phyloP scores from a whole-genome alignment of 2,113 vertebrate species.

The Prolemur simus region DNA sequence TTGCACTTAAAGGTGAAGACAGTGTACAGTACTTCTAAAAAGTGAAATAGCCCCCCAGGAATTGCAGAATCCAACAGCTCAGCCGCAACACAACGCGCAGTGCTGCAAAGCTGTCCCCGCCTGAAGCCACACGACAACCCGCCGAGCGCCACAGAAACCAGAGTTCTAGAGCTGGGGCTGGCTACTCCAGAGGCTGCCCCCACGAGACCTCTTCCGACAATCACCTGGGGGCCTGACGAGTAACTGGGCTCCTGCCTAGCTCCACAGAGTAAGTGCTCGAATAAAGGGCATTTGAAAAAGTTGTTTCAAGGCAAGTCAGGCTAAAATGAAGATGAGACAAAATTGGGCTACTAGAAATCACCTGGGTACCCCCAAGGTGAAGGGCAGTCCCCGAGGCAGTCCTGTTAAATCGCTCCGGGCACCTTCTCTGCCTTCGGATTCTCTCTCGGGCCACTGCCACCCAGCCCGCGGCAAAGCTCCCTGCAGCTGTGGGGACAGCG shows the following conservation, averaged over 20 bases:
- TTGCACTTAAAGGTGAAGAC: neutral
- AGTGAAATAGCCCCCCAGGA: neutral
- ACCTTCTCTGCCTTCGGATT: neutral
- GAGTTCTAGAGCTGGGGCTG: neutral
- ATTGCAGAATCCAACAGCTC: neutral
- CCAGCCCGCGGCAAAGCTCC: neutral
- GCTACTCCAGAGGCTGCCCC: neutral
- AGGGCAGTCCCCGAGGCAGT: neutral
- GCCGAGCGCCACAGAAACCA: neutral
- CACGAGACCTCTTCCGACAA: neutral
- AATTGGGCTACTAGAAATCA: neutral
- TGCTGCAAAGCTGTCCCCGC: neutral
- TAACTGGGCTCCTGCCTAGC: neutral
- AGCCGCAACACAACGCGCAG: accelerated
- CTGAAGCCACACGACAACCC: neutral
- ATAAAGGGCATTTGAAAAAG: neutral
- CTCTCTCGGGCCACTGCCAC: neutral
- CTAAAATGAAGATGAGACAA: neutral
- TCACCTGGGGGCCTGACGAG: neutral
- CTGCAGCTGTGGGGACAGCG: accelerated
- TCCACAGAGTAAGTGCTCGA: neutral
- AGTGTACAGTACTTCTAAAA: neutral
- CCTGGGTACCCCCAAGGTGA: neutral
- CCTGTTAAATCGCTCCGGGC: accelerated
- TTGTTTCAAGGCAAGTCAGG: neutral